These are phyloP conservation scores for Chloroceryle amazona DNA, from an alignment of 2,797 vertebrate genomes.

Conservation along the genomic window DNA sequence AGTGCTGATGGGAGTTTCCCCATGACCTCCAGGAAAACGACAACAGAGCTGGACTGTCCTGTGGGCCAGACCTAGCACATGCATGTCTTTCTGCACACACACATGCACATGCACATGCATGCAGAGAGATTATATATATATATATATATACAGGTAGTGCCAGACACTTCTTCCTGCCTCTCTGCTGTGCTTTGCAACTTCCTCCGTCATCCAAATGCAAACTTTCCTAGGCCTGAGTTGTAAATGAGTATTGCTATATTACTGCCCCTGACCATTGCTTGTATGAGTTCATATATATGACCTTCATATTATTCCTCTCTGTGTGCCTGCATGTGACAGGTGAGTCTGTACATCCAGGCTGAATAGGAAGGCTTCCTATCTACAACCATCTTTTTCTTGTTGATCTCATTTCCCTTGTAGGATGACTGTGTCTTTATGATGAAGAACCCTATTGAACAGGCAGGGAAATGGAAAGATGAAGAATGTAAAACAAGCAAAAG, in stretches of 20 bases:
- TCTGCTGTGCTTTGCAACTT: background rate
- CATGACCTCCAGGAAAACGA: background rate
- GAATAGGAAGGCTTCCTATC: background rate
- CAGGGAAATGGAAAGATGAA: slow-evolving; percentile 87
- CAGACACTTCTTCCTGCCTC: background rate
- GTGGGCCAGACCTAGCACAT: background rate
- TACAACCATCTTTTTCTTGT: background rate
- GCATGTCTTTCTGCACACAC: accelerated
- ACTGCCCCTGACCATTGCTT: background rate
- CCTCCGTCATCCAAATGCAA: background rate
- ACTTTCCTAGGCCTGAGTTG: background rate
- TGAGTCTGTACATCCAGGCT: background rate
- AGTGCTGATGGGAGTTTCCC: background rate
- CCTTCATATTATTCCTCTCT: background rate
- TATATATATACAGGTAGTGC: accelerated
- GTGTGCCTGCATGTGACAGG: accelerated
- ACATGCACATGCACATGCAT: background rate
- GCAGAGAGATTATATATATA: background rate
- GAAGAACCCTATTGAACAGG: slow-evolving; percentile 54
- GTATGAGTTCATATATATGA: background rate
- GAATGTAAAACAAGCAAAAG: slow-evolving; percentile 77
- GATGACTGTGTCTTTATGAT: slow-evolving; percentile 87
- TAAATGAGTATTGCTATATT: background rate
- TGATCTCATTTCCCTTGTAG: slow-evolving; percentile 59
- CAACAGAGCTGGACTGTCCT: background rate